Evolutionary conservation across 2,113 vertebrate genomes (phyloP), one percentile per base, ranked within the genome.

Genomic region (Prionailurus bengalensis): DNA sequence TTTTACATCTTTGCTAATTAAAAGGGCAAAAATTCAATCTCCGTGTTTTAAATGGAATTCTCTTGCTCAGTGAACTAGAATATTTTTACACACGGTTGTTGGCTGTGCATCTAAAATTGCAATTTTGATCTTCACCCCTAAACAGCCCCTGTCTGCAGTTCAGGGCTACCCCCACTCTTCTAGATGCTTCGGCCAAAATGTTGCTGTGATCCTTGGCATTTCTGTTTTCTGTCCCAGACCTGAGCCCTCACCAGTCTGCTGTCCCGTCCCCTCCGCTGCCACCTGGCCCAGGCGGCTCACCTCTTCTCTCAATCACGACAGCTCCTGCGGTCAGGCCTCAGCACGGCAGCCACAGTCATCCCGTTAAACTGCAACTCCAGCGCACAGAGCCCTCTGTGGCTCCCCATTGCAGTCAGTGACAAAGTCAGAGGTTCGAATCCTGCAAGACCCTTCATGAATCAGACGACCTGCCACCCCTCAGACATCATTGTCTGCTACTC

Each of bases 181-280:
- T 12, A 42, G 36, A 84, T 23, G 53, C 25, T 27, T 10, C 11
- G 66, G 23, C 14, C 2, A 29, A 29, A 58, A 27, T 17, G 65
- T 33, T 10, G 19, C 33, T 8, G 6, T 48, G 71, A 13, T 51
- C 45, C 12, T 65, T 4, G 13, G 10, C 23, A 2, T 23, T 39
- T 19, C 6, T 16, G 11, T 42, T 23, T 23, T 48, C 51, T 36
- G 21, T 45, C 17, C 63, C 53, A 31, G 0, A 76, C 36, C 10
- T 17, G 39, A 90, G 25, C 42, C 1, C 27, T 16, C 27, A 9
- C 42, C 42, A 4, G 14, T 39, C 71, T 55, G 39, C 36, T 11
- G 0, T n/a, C 13, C 16, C 58, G 74, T 45, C 23, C 36, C 23
- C 0, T 51, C 51, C 0, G 3, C 51, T 51, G 11, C 51, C 51